Conservation (phyloP, 1,140 invertebrate species). For the Hormaphis cornu region DNA sequence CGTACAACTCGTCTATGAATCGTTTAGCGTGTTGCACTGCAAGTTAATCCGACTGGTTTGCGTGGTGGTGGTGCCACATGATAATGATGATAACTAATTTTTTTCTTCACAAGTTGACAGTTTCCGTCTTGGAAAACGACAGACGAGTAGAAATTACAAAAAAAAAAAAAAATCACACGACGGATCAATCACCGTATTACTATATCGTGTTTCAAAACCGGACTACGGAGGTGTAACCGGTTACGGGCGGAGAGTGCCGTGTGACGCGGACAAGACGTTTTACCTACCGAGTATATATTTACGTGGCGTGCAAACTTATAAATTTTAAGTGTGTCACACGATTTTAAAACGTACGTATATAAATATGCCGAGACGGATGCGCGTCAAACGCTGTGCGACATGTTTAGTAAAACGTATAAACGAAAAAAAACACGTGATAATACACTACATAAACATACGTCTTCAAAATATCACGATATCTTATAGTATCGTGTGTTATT, state of each 20-base stretch:
- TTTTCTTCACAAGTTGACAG: slow-evolving; percentile 28
- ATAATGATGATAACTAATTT: too few relatives aligned
- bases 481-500: too few relatives aligned
- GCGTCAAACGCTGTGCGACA: too few relatives aligned
- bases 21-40: background rate
- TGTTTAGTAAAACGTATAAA: too few relatives aligned
- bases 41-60: slow-evolving; percentile 22
- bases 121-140: slow-evolving; percentile 23
- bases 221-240: slow-evolving; percentile 27
- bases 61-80: too few relatives aligned
- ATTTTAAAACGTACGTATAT: background rate
- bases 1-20: too few relatives aligned
- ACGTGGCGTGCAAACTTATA: background rate
- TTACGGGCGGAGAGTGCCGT: background rate
- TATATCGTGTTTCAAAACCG: slow-evolving; percentile 30
- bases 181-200: slow-evolving; percentile 31
- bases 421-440: too few relatives aligned
- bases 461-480: too few relatives aligned
- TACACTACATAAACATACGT: too few relatives aligned
- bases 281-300: background rate
- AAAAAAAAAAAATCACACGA: background rate
- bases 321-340: slow-evolving; percentile 1
- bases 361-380: too few relatives aligned
- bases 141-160: slow-evolving; percentile 1
- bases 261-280: slow-evolving; percentile 10